Evolutionary conservation across 2,888 invertebrate genomes (phyloP).

Genomic region (Nyleta sp.): DNA sequence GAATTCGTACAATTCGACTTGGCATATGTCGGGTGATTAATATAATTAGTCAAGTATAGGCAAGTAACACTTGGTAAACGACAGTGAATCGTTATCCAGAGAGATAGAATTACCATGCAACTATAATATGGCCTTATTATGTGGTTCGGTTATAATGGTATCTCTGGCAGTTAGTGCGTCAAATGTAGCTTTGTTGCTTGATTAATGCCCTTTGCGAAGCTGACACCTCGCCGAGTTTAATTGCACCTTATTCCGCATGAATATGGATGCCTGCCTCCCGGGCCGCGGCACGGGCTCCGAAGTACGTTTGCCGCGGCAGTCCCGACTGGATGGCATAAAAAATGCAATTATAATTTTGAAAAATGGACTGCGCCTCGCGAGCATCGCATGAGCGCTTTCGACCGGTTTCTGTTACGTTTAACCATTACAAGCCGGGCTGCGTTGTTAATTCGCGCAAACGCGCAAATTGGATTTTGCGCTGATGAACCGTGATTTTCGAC

Average conservation of each 20-base stretch:
- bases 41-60: constrained; percentile 57
- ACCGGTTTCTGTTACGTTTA: constrained; percentile 71
- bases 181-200: constrained; percentile 80
- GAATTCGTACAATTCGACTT: constrained; percentile 7
- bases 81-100: constrained; percentile 54
- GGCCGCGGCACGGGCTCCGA: constrained; percentile 67
- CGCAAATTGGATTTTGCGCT: too few species aligned
- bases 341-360: constrained; percentile 81
- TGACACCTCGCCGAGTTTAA: constrained; percentile 82
- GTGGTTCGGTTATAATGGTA: constrained; percentile 76
- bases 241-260: constrained; percentile 82
- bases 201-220: constrained; percentile 80
- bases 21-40: constrained; percentile 50
- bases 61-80: constrained; percentile 58
- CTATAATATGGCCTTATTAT: constrained; percentile 78
- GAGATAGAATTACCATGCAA: constrained; percentile 72
- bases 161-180: constrained; percentile 78
- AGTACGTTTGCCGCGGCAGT: constrained; percentile 40
- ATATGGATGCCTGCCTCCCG: constrained; percentile 81
- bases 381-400: constrained; percentile 64
- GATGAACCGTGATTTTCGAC: constrained; percentile 24
- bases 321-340: constrained; percentile 66
- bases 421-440: too few species aligned
- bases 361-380: constrained; percentile 75
- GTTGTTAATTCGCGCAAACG: constrained; percentile 17